phyloP scores from a whole-genome alignment of 1,140 invertebrate genomes.

The Sesamia nonagrioides region DNA sequence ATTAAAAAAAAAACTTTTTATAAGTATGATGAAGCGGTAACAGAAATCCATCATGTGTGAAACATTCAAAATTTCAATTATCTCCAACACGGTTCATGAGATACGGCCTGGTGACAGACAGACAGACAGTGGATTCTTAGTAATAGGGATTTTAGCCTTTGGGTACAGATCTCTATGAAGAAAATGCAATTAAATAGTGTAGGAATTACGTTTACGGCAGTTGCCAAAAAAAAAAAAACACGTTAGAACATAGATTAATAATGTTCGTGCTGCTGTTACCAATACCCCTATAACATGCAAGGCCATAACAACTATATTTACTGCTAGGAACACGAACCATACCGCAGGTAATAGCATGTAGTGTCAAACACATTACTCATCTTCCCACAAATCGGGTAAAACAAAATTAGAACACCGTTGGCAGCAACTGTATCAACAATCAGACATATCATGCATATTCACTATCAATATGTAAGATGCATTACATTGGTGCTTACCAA shows the following conservation, averaged over 20 bases:
- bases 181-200: too few species aligned
- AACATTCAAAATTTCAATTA: too few species aligned
- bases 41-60: too few species aligned
- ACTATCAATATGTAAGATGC: not conserved
- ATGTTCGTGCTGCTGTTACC: not conserved
- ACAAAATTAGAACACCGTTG: constrained; percentile 15
- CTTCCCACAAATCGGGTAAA: constrained; percentile 24
- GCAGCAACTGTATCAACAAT: constrained; percentile 21
- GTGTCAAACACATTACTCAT: not conserved
- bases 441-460: not conserved
- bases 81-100: too few species aligned
- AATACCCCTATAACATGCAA: not conserved
- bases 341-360: not conserved
- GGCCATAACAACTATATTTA: not conserved
- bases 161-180: too few species aligned
- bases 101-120: too few species aligned
- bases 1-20: too few species aligned
- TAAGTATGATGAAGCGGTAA: too few species aligned
- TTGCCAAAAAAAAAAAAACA: not conserved
- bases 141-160: too few species aligned
- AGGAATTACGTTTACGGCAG: not conserved
- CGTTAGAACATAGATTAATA: not conserved
- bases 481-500: constrained; percentile 19
- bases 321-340: not conserved
- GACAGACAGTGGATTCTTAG: too few species aligned